Conservation (phyloP, 2,888 invertebrate genomes). For the Polymixis flavicincta region DNA sequence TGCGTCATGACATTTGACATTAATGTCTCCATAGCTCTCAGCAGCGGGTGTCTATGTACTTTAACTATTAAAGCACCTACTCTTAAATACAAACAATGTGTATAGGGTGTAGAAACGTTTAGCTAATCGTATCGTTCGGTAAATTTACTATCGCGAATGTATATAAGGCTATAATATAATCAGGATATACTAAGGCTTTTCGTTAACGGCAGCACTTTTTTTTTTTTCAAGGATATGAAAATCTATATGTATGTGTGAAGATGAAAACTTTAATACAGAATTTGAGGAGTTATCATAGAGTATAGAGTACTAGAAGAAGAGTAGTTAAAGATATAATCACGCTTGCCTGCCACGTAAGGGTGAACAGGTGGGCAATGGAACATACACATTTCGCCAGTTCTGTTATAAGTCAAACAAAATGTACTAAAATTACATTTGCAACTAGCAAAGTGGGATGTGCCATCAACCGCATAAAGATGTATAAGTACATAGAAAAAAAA, state of each 20-base stretch:
- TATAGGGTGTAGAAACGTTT: neutral
- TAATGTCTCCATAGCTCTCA: neutral
- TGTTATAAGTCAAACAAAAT: neutral
- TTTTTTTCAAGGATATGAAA: neutral
- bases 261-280: neutral
- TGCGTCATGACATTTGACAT: neutral
- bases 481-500: neutral
- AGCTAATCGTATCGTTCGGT: conserved; percentile 10
- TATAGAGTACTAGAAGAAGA: conserved; percentile 6
- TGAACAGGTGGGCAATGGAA: neutral
- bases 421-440: neutral
- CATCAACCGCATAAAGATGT: neutral
- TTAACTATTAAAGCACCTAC: neutral
- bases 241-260: neutral
- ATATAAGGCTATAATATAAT: conserved; percentile 3
- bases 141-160: conserved; percentile 1
- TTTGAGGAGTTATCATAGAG: neutral
- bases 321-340: neutral
- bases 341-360: too few species aligned
- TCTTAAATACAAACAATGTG: neutral
- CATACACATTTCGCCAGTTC: neutral
- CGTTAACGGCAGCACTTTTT: neutral
- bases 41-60: neutral
- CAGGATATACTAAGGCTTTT: neutral
- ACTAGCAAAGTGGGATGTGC: neutral